Evolutionary conservation across 2,888 invertebrate species (phyloP), one percentile per base, ranked within the genome.

Genomic region (Nymphalis polychloros): DNA sequence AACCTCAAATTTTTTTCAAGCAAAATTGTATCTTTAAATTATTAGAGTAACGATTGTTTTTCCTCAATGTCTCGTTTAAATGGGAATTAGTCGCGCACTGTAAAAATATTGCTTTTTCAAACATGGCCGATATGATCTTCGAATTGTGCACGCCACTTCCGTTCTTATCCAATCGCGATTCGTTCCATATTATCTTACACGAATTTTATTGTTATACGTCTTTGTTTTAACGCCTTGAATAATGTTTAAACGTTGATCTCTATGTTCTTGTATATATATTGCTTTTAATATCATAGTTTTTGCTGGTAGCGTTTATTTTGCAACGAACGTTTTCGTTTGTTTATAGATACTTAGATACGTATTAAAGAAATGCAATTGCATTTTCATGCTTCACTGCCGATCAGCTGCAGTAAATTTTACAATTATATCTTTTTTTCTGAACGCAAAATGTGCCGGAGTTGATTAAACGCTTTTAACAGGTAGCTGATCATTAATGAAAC

Each of bases 401-500:
- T 68, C 47, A 64, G 59, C 68, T 52, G 64, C 64, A 55, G 65
- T 71, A 67, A 69, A 71, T 68, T 63, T 68, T 57, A 66, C 64
- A 63, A 61, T 71, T 64, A 63, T 64, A 57, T n/a, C 41, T 48
- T 68, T 69, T 61, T 31, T 71, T 66, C 57, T 47, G 1, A 19
- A 8, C 47, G 46, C n/a, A 27, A 49, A 72, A 72, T 68, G 66
- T 66, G 65, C 65, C 67, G 63, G 65, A 70, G 61, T 67, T 59
- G 70, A 70, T 70, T 70, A 70, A 70, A 63, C 59, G 67, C 57
- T 65, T 61, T 57, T 20, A 66, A 67, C 66, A 63, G 62, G 69
- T 66, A 64, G 64, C 64, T 62, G 70, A 68, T 70, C 73, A 73
- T 72, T 73, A 73, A 74, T 69, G 73, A 72, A 72, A 73, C 70